Evolutionary conservation across 1,140 invertebrate species (phyloP).

Genomic region (Adelges cooleyi): DNA sequence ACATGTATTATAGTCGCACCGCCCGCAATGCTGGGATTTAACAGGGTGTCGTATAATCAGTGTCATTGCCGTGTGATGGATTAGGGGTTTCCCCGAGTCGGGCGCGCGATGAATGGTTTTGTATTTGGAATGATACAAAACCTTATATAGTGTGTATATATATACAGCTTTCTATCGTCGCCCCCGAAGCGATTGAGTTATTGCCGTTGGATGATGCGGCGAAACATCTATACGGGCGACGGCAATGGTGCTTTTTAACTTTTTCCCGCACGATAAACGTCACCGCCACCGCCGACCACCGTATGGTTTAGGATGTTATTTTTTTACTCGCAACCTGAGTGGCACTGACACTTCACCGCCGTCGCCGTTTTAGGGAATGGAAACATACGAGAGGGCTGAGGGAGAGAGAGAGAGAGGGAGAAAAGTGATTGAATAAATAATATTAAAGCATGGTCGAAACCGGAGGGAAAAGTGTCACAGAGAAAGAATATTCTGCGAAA

Average conservation of each 20-base stretch:
- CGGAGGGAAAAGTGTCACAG: neutral
- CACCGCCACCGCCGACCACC: neutral
- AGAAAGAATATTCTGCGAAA: neutral
- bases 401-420: neutral
- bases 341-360: neutral
- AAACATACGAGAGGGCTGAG: too few species aligned
- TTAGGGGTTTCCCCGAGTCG: constrained; percentile 8
- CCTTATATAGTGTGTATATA: neutral
- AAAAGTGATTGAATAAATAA: constrained; percentile 22
- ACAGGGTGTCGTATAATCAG: constrained; percentile 25
- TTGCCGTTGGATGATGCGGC: constrained; percentile 19
- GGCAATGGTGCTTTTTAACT: constrained; percentile 20
- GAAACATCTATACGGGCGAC: neutral
- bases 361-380: too few species aligned
- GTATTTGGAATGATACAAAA: constrained; percentile 28
- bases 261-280: neutral
- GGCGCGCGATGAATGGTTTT: constrained; percentile 18
- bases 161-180: neutral
- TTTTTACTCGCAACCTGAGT: neutral
- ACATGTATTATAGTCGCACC: neutral
- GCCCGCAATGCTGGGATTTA: neutral
- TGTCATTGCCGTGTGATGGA: constrained; percentile 27
- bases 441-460: neutral
- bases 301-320: constrained; percentile 3
- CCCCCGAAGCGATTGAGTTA: constrained; percentile 15